These are phyloP conservation scores for Isaurus tuberculatus DNA, from an alignment of 92 coral and sea anemone species.

Conservation along the genomic window DNA sequence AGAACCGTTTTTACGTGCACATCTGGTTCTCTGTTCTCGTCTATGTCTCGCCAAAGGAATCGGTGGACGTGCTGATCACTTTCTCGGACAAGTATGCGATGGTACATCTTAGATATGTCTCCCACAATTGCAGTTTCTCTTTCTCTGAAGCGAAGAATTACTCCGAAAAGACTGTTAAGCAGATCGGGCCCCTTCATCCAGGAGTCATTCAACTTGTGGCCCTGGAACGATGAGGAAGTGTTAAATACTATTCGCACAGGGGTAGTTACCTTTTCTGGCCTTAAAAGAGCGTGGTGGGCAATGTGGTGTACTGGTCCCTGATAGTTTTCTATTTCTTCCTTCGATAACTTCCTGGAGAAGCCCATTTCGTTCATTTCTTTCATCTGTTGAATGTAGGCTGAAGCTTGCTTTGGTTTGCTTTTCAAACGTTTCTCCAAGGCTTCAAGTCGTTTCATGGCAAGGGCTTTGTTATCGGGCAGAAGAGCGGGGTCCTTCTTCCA, in stretches of 20 bases:
- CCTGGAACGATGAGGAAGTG: constrained; percentile 54
- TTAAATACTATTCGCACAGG: constrained; percentile 38
- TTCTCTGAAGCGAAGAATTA: constrained; percentile 65
- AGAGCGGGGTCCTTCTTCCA: constrained; percentile 49
- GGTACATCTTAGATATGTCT: constrained; percentile 62
- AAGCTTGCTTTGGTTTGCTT: constrained; percentile 39
- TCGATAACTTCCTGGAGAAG: constrained; percentile 43
- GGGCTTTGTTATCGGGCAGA: constrained; percentile 40
- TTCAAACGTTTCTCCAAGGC: constrained; percentile 48
- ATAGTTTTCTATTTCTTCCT: constrained; percentile 39
- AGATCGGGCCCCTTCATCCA: constrained; percentile 64
- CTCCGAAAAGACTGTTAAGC: constrained; percentile 57
- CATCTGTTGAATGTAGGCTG: constrained; percentile 56
- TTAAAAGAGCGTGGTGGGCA: constrained; percentile 63
- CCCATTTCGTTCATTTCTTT: constrained; percentile 37
- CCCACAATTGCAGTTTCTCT: constrained; percentile 49
- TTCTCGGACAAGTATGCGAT: constrained; percentile 44
- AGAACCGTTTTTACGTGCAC: constrained; percentile 46
- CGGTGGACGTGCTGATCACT: constrained; percentile 57
- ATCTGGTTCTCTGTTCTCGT: constrained; percentile 46
- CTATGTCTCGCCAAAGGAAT: constrained; percentile 45
- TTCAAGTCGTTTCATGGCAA: constrained; percentile 52
- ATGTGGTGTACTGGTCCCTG: constrained; percentile 66
- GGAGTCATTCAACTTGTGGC: constrained; percentile 57
- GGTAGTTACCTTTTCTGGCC: constrained; percentile 48